Conservation (phyloP, 2,888 invertebrate genomes). For the Junonia oenone region DNA sequence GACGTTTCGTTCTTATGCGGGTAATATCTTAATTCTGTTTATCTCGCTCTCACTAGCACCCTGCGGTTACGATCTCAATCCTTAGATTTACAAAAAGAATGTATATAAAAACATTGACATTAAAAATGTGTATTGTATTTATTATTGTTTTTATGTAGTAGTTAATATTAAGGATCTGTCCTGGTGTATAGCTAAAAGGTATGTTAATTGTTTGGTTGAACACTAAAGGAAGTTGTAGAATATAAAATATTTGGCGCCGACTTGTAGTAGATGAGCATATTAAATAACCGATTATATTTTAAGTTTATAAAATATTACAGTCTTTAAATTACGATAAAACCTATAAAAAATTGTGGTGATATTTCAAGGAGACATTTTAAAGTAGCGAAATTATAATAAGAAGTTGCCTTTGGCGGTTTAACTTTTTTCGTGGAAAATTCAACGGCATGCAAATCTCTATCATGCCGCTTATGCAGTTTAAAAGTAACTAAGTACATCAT, state of each 20-base stretch:
- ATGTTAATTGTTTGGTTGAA: too few relatives aligned
- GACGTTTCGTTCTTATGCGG: constrained; percentile 55
- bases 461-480: constrained; percentile 36
- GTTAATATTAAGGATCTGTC: too few relatives aligned
- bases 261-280: not conserved
- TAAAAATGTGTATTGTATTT: too few relatives aligned
- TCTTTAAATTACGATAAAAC: not conserved
- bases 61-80: constrained; percentile 37
- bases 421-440: constrained; percentile 3
- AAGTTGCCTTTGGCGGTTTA: not conserved
- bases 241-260: not conserved
- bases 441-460: constrained; percentile 52
- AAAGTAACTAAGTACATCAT: constrained; percentile 38
- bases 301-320: too few relatives aligned
- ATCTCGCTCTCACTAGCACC: constrained; percentile 56
- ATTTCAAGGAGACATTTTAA: not conserved
- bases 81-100: constrained; percentile 21
- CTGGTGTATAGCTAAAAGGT: too few relatives aligned
- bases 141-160: too few relatives aligned
- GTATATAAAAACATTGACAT: too few relatives aligned
- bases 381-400: not conserved
- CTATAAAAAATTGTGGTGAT: not conserved
- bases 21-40: constrained; percentile 68
- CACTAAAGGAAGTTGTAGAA: too few relatives aligned
- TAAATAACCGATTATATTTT: too few relatives aligned